Percentiles rank a stretch among this genome's conserved stretches.
Conservation (phyloP, 1,140 invertebrate species). For the Belonocnema kinseyi region DNA sequence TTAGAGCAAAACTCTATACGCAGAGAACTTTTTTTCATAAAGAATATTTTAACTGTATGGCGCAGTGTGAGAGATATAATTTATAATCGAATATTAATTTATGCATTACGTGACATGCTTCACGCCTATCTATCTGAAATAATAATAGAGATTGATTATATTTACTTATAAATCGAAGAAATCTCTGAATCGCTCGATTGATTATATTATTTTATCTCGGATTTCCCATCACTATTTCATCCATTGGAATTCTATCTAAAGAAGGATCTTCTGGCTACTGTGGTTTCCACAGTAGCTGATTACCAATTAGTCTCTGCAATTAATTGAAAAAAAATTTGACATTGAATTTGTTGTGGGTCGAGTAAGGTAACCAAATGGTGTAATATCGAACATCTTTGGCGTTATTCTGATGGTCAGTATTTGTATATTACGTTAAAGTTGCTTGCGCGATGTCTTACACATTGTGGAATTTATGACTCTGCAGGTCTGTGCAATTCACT, state of each 20-base stretch:
- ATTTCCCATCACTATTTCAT: conserved; percentile 12
- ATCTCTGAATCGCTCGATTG: background rate
- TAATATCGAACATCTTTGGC: background rate
- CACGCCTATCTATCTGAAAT: background rate
- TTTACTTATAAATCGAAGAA: background rate
- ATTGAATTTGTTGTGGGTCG: background rate
- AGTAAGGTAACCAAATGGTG: background rate
- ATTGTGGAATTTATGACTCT: conserved; percentile 3
- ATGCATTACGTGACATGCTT: too few species aligned
- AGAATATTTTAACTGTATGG: too few species aligned
- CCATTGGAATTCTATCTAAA: conserved; percentile 19
- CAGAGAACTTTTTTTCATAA: too few species aligned
- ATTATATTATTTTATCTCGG: conserved; percentile 12
- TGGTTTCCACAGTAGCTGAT: background rate
- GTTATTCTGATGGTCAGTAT: conserved; percentile 14
- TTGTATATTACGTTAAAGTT: background rate
- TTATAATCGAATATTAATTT: too few species aligned
- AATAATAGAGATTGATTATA: conserved; percentile 14
- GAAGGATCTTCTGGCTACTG: conserved; percentile 8
- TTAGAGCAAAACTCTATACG: too few species aligned
- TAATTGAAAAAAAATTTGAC: background rate
- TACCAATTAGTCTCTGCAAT: background rate
- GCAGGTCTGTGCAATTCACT: background rate
- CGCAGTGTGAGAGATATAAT: too few species aligned
- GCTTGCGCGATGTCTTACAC: background rate